Base-by-base conservation (phyloP, 2,113 vertebrate genomes). In the Otis tarda region DNA sequence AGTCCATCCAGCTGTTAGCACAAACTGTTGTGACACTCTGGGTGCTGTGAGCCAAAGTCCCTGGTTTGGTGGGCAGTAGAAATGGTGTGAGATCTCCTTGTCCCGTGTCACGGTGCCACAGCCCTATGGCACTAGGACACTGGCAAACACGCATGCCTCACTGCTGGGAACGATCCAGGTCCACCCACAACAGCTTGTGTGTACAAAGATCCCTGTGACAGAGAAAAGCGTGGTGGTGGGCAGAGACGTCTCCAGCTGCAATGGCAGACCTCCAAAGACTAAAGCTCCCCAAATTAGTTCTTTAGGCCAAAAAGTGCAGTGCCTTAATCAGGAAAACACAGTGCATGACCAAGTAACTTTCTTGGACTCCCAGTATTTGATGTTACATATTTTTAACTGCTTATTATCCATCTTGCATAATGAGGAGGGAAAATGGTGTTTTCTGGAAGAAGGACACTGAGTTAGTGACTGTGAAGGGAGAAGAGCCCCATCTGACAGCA, bases 361-460 rank as follows among this genome's bases (percentile, higher is more conserved):
- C 30, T 60, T 41, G 79, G 30, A 47, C n/a, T 73, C 39, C 8
- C 43, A 50, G 47, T 15, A 20, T 78, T 35, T 60, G 71, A 19
- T 0, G 3, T 75, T 18, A 25, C 28, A 5, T 41, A n/a, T 61
- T 84, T 91, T 64, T 35, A 17, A 27, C 25, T 67, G 41, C 23
- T 77, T 91, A 55, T 84, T 64, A 74, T 81, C 41, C 19, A 45
- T 24, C 52, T 87, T 57, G 24, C 1, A 12, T 57, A 86, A 73
- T 1, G 0, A 31, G 17, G 6, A 2, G 14, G 7, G 2, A 4
- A 25, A 39, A 43, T 17, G 59, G 33, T 56, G 31, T 64, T 69
- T 73, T 47, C 71, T 73, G 47, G 79, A 69, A 76, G 27, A 82
- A 12, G 21, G 45, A 71, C 39, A 30, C 20, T 0, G 7, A 60